Evolutionary conservation across 2,888 invertebrate genomes (phyloP).

Genomic region (Caprella mutica): DNA sequence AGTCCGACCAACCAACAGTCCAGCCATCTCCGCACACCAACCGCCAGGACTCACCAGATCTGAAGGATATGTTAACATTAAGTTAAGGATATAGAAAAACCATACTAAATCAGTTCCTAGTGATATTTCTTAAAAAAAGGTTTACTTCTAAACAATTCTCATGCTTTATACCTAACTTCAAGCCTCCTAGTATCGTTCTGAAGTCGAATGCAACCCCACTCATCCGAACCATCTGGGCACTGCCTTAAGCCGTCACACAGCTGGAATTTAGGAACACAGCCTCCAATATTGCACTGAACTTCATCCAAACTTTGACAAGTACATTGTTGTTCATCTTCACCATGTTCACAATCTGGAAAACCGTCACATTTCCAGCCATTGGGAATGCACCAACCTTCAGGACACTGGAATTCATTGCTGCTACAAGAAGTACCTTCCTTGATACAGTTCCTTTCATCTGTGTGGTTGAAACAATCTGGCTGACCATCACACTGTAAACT

Average conservation of each 20-base stretch:
- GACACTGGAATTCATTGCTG: constrained; percentile 49
- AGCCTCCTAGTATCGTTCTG: constrained; percentile 23
- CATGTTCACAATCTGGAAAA: constrained; percentile 35
- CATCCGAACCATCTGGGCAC: constrained; percentile 53
- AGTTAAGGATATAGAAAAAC: constrained; percentile 6
- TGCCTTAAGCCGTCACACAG: constrained; percentile 51
- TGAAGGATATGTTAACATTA: constrained; percentile 7
- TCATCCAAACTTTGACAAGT: constrained; percentile 20
- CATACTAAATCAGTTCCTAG: not conserved
- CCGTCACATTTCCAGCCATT: constrained; percentile 40
- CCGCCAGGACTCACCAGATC: constrained; percentile 21
- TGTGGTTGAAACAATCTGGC: constrained; percentile 27
- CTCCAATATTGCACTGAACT: constrained; percentile 44
- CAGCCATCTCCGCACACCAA: constrained; percentile 46
- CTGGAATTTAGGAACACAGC: constrained; percentile 46
- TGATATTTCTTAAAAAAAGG: not conserved
- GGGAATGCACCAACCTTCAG: constrained; percentile 51
- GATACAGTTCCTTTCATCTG: constrained; percentile 28
- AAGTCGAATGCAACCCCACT: constrained; percentile 45
- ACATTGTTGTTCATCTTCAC: constrained; percentile 33
- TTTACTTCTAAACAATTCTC: not conserved
- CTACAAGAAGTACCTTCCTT: constrained; percentile 39
- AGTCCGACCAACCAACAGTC: constrained; percentile 47
- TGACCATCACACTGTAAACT: constrained; percentile 28
- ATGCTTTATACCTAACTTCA: constrained; percentile 34